Conservation (phyloP, 1,140 invertebrate genomes). For the Contarinia nasturtii region DNA sequence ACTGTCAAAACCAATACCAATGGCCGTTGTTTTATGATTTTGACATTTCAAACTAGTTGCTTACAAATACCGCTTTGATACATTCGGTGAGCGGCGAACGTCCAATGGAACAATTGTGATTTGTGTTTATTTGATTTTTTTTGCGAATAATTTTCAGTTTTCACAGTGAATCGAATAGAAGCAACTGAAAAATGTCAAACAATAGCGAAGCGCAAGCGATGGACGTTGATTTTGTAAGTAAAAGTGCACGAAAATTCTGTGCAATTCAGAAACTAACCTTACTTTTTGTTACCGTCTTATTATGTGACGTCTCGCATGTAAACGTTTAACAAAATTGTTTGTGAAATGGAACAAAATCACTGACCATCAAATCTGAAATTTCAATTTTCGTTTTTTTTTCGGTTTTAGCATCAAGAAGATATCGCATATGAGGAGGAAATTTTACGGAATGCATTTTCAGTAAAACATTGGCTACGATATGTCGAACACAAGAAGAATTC, state of each 20-base stretch:
- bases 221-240: slow-evolving; percentile 2
- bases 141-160: background rate
- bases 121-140: background rate
- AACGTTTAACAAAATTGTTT: background rate
- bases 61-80: no score
- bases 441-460: slow-evolving; percentile 85
- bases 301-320: background rate
- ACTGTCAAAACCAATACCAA: background rate
- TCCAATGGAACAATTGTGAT: background rate
- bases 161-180: background rate
- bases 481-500: slow-evolving; percentile 87
- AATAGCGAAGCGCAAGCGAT: background rate
- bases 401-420: slow-evolving; percentile 72
- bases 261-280: background rate
- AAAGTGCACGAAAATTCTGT: background rate
- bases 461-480: slow-evolving; percentile 95
- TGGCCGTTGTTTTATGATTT: background rate
- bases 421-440: slow-evolving; percentile 97
- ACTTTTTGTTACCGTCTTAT: background rate
- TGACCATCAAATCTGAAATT: background rate
- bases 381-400: slow-evolving; percentile 7
- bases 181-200: background rate
- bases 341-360: background rate
- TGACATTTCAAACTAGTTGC: background rate
- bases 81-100: background rate